A percentile compares a stretch with the other conserved stretches of the same genome.
phyloP scores from a whole-genome alignment of 1,140 invertebrate genomes.

The Homarus americanus region DNA sequence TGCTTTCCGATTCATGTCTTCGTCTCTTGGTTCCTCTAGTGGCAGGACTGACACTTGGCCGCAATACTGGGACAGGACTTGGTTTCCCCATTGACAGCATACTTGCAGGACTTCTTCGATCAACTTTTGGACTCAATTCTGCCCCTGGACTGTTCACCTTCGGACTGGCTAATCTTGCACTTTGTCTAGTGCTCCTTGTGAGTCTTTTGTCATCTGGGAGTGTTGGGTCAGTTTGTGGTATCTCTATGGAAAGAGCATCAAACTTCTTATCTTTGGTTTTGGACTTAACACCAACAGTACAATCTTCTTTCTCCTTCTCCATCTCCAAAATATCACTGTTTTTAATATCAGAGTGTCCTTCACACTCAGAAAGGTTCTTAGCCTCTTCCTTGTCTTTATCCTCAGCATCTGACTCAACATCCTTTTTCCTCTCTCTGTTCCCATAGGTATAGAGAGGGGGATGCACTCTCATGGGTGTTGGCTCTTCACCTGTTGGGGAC shows the following conservation, averaged over 20 bases:
- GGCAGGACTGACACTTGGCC: conserved; percentile 70
- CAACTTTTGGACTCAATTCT: conserved; percentile 67
- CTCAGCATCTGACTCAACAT: conserved; percentile 73
- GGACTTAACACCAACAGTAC: conserved; percentile 7
- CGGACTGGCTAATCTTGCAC: conserved; percentile 71
- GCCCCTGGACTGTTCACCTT: conserved; percentile 73
- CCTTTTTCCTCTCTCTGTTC: conserved; percentile 74
- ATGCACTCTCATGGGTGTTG: conserved; percentile 74
- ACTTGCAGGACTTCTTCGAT: conserved; percentile 72
- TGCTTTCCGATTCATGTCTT: conserved; percentile 69
- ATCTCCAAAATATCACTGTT: conserved; percentile 38
- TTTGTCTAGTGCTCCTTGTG: conserved; percentile 73
- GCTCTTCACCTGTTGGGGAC: conserved; percentile 73
- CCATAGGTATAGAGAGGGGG: conserved; percentile 74
- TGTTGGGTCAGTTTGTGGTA: conserved; percentile 60
- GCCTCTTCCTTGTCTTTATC: conserved; percentile 73
- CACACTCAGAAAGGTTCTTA: conserved; percentile 42
- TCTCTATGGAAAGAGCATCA: conserved; percentile 74
- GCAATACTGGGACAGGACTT: conserved; percentile 66
- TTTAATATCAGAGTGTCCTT: conserved; percentile 47
- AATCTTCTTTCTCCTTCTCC: conserved; percentile 64
- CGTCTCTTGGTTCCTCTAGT: conserved; percentile 69
- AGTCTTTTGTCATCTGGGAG: conserved; percentile 73
- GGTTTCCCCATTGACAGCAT: conserved; percentile 71
- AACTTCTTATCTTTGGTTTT: conserved; percentile 73